These are phyloP conservation scores for Isichthys henryi DNA, from an alignment of 2,113 vertebrate genomes.

Conservation along the genomic window DNA sequence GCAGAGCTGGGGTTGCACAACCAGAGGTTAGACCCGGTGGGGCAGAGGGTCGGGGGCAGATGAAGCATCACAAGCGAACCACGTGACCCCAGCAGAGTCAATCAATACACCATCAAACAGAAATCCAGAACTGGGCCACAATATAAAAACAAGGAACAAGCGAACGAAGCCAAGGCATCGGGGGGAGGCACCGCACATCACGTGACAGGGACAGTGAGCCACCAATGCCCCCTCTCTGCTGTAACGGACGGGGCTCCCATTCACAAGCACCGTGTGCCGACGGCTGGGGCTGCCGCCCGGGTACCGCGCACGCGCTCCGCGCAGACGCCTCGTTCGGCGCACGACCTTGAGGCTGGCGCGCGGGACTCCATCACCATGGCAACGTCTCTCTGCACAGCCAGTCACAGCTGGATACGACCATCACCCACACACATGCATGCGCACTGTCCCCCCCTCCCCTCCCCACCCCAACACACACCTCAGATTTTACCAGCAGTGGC, in stretches of 20 bases:
- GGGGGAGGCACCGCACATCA: background rate
- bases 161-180: background rate
- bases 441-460: background rate
- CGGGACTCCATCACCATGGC: constrained; percentile 38
- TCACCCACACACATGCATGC: constrained; percentile 21
- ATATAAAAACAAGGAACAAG: background rate
- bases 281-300: background rate
- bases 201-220: background rate
- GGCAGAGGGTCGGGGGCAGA: background rate
- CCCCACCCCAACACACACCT: background rate
- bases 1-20: background rate
- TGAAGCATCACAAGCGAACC: background rate
- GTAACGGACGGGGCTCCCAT: background rate
- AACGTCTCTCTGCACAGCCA: constrained; percentile 43
- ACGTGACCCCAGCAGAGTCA: background rate
- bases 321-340: constrained; percentile 20
- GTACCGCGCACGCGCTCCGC: constrained; percentile 16
- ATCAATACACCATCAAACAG: background rate
- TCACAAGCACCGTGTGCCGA: background rate
- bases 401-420: constrained; percentile 41
- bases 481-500: constrained; percentile 7
- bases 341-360: constrained; percentile 49
- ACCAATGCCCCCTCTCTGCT: background rate
- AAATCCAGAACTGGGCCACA: background rate
- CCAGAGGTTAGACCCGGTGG: background rate